These are phyloP conservation scores for Mesitornis unicolor DNA, from an alignment of 2,113 vertebrate species.

Conservation along the genomic window DNA sequence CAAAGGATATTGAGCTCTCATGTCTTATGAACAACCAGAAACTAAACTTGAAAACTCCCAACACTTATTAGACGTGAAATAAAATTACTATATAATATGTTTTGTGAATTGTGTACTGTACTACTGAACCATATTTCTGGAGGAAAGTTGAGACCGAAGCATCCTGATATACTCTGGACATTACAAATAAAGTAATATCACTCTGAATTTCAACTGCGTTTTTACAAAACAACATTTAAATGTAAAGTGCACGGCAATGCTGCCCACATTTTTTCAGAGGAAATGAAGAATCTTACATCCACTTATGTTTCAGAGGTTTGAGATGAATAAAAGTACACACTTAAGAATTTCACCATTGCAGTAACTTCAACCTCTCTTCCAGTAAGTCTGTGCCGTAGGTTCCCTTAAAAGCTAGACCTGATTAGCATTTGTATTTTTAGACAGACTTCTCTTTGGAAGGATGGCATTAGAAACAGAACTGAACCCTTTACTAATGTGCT, in stretches of 20 bases:
- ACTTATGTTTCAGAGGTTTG: background rate
- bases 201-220: background rate
- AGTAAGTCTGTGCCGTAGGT: rapidly evolving
- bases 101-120: background rate
- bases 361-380: background rate
- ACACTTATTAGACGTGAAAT: background rate
- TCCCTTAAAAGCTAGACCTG: background rate
- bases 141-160: background rate
- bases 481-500: background rate
- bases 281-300: background rate
- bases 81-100: background rate
- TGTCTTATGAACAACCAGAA: background rate
- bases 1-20: background rate
- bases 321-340: background rate
- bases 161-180: background rate
- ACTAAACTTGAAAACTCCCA: background rate
- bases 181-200: background rate
- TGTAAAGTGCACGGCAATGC: background rate
- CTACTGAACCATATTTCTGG: background rate
- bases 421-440: background rate
- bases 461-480: background rate
- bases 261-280: background rate
- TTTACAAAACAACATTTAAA: background rate
- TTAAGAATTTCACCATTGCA: background rate
- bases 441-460: background rate